Base-by-base conservation (phyloP, 2,888 invertebrate genomes). In the Leucozona laternaria region DNA sequence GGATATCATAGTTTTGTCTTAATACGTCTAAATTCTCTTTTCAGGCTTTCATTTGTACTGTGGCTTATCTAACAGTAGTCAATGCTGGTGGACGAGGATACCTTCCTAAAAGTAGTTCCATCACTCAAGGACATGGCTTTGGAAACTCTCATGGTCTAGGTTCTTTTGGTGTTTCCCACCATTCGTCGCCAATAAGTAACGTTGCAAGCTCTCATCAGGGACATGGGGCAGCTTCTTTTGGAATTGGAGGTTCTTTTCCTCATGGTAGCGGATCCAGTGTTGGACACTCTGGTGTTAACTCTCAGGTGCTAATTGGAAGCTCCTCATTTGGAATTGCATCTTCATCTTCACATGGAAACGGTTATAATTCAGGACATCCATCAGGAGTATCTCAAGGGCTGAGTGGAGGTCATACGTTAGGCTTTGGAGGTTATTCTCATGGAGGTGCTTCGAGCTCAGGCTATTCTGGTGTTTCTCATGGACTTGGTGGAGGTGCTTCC, bases 21-120 rank as follows among this genome's bases (percentile, higher is more conserved):
- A 2, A 8, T 79, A 37, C 31, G 31, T 60, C 40, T 6, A 6
- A 10, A 17, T 17, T 45, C 6, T 20, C 62, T 79, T 15, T 58
- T 4, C 34, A 89, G 89, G 25, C 66, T 17, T 88, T 88, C 45
- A 71, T 89, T 58, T 89, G 82, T 68, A 20, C 88, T 37, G 34
- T 88, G 72, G 88, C 86, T 11, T 79, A 60, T 31, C 60, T 88
- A 58, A 88, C 84, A 0, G 34, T 68, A 4, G 89, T 57, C 8
- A 75, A 48, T 6, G 89, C 89, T 53, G 80, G 85, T 53, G 86
- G 86, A 17, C 55, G 71, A 10, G 76, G 79, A 45, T 87, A 87
- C 25, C 57, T 88, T 13, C 88, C 82, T 3, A 55, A 50, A 4
- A 73, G 82, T 10, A 72, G 83, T 5, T 17, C 64, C 2, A 22